Base-by-base conservation (phyloP, 2,113 vertebrate genomes). In the Nothoprocta perdicaria region DNA sequence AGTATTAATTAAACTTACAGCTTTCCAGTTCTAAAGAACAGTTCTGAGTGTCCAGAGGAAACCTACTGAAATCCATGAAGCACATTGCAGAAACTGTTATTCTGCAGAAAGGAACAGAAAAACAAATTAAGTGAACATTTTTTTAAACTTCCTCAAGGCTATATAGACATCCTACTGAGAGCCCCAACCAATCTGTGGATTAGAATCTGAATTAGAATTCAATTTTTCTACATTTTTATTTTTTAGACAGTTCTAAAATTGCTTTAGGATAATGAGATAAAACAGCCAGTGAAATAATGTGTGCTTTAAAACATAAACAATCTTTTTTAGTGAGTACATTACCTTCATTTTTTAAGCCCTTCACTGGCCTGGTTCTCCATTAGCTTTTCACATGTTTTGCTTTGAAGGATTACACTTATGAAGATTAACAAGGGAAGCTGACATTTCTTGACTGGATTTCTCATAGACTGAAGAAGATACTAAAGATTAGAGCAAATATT, bases 31-130 rank as follows among this genome's bases (percentile, higher is more conserved):
- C 98, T 94, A 99, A 97, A 24, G 98, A 99, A 84, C 98, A 99
- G 92, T 98, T 99, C 94, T 99, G 99, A 18, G 98, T 98, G 97
- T 99, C 98, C 96, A 99, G 97, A 93, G 98, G 99, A 97, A 99
- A 99, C 88, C 98, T 98, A 90, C 98, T 99, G 97, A 99, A 99
- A 97, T 99, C 99, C 98, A 99, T 99, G 68, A 98, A 98, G 93
- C 98, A 99, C 95, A 98, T 98, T 38, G 98, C 98, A 14, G 98
- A 99, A 87, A 99, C 98, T 3, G 99, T 99, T 92, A 99, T 98
- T 97, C 98, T 99, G 93, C 52, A 97, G 85, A 96, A 93, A 96
- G 75, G 95, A 91, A 45, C 14, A 95, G 48, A 94, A 58, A 92
- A 92, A 6, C 76, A 86, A 88, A 82, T 60, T 52, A 61, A 91